Conservation (phyloP, 2,113 vertebrate genomes). For the Mohoua ochrocephala region DNA sequence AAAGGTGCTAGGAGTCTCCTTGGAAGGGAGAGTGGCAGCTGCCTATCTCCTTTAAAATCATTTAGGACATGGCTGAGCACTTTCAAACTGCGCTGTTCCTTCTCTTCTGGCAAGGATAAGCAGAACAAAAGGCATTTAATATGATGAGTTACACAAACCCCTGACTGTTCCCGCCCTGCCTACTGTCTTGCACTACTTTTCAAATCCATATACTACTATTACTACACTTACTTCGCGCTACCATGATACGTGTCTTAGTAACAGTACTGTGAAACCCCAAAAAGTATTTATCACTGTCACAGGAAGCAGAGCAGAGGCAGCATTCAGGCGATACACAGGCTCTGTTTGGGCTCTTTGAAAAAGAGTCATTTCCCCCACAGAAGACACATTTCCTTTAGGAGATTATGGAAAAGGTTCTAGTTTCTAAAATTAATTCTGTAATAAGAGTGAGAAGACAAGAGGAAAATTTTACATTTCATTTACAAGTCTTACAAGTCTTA, state of each 20-base stretch:
- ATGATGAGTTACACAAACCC: not conserved
- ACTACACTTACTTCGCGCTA: not conserved
- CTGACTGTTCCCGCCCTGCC: not conserved
- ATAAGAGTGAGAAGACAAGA: not conserved
- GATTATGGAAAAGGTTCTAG: not conserved
- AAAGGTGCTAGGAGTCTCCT: not conserved
- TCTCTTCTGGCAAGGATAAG: not conserved
- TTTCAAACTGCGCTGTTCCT: not conserved
- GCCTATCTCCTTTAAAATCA: not conserved
- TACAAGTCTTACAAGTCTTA: too few relatives aligned
- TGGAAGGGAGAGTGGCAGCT: not conserved
- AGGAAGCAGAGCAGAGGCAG: not conserved
- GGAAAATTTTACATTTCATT: not conserved
- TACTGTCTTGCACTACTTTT: not conserved
- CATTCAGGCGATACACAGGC: not conserved
- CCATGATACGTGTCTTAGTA: not conserved
- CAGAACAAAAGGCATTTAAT: not conserved
- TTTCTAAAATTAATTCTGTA: not conserved
- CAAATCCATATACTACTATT: not conserved
- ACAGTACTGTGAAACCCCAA: not conserved
- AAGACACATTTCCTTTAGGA: not conserved
- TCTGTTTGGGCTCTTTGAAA: not conserved
- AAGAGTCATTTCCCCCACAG: not conserved
- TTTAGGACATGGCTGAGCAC: not conserved
- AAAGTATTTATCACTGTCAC: not conserved